phyloP scores from a whole-genome alignment of 2,113 vertebrate genomes.

The Nyctereutes procyonoides region DNA sequence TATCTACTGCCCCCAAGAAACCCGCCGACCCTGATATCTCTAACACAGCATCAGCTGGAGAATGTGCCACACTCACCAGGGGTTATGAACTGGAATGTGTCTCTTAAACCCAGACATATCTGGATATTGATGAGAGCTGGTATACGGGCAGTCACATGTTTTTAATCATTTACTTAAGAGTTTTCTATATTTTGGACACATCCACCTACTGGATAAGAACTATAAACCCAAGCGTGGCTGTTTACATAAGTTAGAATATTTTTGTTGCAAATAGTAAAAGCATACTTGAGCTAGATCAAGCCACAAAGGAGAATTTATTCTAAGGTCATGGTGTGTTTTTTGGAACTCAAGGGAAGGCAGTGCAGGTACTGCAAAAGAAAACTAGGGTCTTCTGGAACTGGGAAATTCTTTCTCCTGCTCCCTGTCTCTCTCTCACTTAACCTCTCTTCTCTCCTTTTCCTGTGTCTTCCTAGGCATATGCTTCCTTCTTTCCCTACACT shows the following conservation, averaged over 20 bases:
- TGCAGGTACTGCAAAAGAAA: not conserved
- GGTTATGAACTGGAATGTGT: not conserved
- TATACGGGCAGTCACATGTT: not conserved
- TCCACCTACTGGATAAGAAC: not conserved
- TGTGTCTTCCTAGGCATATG: not conserved
- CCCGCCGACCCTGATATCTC: not conserved
- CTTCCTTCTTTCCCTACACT: not conserved
- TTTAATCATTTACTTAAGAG: not conserved
- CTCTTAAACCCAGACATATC: not conserved
- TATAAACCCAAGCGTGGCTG: not conserved
- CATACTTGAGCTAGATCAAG: not conserved
- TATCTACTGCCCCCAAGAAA: not conserved
- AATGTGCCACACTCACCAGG: not conserved
- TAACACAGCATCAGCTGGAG: not conserved
- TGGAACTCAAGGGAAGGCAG: not conserved
- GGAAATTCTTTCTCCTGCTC: not conserved
- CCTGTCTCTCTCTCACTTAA: rapidly evolving
- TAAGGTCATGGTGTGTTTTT: not conserved
- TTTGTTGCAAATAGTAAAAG: not conserved
- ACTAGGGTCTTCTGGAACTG: not conserved
- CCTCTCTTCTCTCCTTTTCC: not conserved
- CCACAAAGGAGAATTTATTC: not conserved
- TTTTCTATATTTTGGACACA: not conserved
- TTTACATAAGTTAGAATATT: not conserved
- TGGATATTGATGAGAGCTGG: not conserved